Percentiles rank a stretch among this genome's conserved stretches.
Evolutionary conservation across 2,113 vertebrate genomes (phyloP).

Genomic region (Serinus canaria): DNA sequence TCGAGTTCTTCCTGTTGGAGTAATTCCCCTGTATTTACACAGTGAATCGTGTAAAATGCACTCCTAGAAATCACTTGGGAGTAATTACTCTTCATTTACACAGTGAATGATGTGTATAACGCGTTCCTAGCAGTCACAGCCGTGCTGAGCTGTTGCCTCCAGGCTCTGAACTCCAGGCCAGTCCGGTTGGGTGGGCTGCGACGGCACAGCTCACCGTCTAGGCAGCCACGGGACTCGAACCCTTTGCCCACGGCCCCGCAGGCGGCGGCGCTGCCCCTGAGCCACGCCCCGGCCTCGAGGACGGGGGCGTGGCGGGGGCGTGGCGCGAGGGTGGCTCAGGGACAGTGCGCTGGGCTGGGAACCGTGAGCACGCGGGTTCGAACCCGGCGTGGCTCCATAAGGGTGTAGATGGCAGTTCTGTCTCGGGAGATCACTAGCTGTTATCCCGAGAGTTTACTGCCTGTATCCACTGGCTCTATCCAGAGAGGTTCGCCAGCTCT

Average conservation of each 20-base stretch:
- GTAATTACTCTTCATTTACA: not conserved
- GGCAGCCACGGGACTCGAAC: not conserved
- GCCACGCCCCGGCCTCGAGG: not conserved
- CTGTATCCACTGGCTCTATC: no score
- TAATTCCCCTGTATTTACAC: no score
- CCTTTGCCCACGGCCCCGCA: fast-evolving
- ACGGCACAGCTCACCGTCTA: fast-evolving
- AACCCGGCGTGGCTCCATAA: fast-evolving
- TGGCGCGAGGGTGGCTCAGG: not conserved
- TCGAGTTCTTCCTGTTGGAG: not conserved
- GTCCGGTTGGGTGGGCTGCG: not conserved
- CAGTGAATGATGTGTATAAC: fast-evolving
- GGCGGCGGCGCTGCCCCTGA: not conserved
- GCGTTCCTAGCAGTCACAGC: not conserved
- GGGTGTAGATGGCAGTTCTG: fast-evolving
- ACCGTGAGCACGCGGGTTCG: fast-evolving
- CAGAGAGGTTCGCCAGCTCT: not conserved
- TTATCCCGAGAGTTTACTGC: not conserved
- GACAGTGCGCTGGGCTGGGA: not conserved
- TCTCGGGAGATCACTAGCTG: not conserved
- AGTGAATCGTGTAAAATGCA: no score
- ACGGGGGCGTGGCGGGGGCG: not conserved
- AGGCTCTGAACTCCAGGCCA: not conserved
- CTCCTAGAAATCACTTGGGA: no score
- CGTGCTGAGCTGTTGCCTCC: not conserved